Conservation (phyloP, 2,888 invertebrate species). For the Eupithecia abbreviata region DNA sequence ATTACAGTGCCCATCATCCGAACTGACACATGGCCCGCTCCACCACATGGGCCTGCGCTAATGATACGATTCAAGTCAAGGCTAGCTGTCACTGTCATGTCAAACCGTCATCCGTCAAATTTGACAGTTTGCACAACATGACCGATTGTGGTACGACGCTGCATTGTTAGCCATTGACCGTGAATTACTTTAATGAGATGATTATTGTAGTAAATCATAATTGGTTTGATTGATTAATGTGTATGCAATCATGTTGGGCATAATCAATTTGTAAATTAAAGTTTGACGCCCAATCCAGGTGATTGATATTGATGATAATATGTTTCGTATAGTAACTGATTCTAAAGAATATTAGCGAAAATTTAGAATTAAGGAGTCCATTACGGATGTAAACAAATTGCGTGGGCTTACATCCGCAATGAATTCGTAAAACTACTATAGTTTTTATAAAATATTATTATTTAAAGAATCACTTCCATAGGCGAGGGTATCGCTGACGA, state of each 20-base stretch:
- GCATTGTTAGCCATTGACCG: slow-evolving; percentile 23
- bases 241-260: not conserved
- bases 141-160: slow-evolving; percentile 2
- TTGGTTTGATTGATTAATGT: slow-evolving; percentile 14
- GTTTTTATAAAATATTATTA: no score
- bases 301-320: slow-evolving; percentile 1
- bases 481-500: not conserved
- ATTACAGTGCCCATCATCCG: slow-evolving; percentile 17
- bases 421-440: no score
- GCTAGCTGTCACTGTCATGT: slow-evolving; percentile 32
- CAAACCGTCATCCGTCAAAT: slow-evolving; percentile 36
- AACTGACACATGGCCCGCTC: slow-evolving; percentile 21
- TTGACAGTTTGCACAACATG: slow-evolving; percentile 32
- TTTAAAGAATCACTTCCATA: not conserved
- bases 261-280: slow-evolving; percentile 3
- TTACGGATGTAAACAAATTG: no score
- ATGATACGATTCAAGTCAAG: slow-evolving; percentile 34
- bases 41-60: slow-evolving; percentile 9
- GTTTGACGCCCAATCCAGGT: slow-evolving; percentile 2
- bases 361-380: no score
- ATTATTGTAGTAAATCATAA: slow-evolving; percentile 8
- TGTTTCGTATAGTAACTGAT: not conserved
- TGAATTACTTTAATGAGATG: slow-evolving; percentile 19
- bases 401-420: no score
- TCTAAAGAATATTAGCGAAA: not conserved